Evolutionary conservation across 2,797 vertebrate species (phyloP), one percentile per base, ranked within the genome.

Genomic region (Gymnothorax javanicus): DNA sequence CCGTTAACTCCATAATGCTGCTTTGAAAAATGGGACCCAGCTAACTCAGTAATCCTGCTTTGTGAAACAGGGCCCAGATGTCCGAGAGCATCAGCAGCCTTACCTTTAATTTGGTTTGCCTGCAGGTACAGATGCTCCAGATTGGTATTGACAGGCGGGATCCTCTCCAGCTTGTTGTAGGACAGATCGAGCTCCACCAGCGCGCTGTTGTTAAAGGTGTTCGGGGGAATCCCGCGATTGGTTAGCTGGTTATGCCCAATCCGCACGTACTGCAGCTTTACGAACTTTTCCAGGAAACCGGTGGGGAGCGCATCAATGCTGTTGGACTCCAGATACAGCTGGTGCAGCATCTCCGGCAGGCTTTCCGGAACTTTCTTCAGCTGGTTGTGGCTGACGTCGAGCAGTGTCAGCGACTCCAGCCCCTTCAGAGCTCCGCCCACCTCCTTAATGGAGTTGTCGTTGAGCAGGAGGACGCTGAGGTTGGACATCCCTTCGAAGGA

Each of bases 121-220:
- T 99, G 98, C 86, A 99, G 96, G 89, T 99, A 99, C 85, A 99
- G 97, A 92, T 99, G 97, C 93, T 99, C 95, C 0, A 99, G 96
- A 33, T 95, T 97, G 92, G 96, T 95, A 93, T 91, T 98, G 92
- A 99, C 97, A 0, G 93, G 91, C 0, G 98, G 98, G 88, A 99
- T 99, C 90, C 97, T 97, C 96, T 98, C 97, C 87, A 99, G 95
- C 89, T 97, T 97, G 94, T 99, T 99, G 94, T 96, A 99, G 89
- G 98, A 99, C 54, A 99, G 96, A 90, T 99, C 98, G 23, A 99
- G 96, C 93, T 99, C 98, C 1, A 99, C 96, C 90, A 99, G 93
- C 87, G 97, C 97, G 43, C 95, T 98, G 93, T 97, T 95, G 52
- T 99, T 99, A 90, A 99, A 99, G 64, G 97, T 95, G 93, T 97